These are phyloP conservation scores for Gymnorhina tibicen DNA, from an alignment of 2,113 vertebrate genomes.

Conservation along the genomic window DNA sequence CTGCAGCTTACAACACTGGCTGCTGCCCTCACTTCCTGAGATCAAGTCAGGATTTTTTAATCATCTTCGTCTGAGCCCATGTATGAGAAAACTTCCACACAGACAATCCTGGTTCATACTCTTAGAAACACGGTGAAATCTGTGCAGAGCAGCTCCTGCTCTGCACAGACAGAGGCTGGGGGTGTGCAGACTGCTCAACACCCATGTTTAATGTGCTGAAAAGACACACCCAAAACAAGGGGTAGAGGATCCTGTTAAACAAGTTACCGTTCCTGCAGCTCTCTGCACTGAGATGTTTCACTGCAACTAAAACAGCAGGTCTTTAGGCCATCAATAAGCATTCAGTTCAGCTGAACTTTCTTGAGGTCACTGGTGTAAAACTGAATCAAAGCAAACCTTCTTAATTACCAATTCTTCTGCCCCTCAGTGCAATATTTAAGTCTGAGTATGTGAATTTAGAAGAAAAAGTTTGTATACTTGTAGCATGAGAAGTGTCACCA, in stretches of 20 bases:
- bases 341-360: background rate
- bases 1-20: background rate
- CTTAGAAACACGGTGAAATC: background rate
- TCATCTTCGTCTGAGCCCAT: background rate
- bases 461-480: background rate
- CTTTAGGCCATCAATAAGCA: background rate
- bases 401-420: background rate
- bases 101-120: background rate
- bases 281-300: background rate
- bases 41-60: background rate
- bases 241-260: slow-evolving; percentile 25
- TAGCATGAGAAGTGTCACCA: background rate
- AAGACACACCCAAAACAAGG: slow-evolving; percentile 19
- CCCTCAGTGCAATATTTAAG: background rate
- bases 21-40: background rate
- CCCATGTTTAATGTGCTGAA: background rate
- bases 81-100: background rate
- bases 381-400: background rate
- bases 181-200: background rate
- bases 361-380: background rate
- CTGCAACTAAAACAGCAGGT: background rate
- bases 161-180: background rate
- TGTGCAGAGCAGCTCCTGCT: background rate
- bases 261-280: background rate
- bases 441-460: background rate